phyloP scores from a whole-genome alignment of 1,140 invertebrate genomes.

The Tenebrio molitor region DNA sequence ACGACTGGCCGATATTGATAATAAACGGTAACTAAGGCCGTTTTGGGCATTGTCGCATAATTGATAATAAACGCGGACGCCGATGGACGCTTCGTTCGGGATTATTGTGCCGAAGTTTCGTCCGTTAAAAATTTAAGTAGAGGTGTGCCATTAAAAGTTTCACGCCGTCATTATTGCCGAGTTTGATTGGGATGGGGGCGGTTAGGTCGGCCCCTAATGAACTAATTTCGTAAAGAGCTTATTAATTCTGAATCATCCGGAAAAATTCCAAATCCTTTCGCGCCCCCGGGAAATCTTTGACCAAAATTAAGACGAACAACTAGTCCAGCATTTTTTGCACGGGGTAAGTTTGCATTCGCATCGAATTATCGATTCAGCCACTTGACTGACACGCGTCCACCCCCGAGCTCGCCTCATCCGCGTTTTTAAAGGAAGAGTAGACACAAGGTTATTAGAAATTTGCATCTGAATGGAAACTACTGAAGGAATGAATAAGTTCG shows the following conservation, averaged over 20 bases:
- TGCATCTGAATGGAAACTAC: conserved; percentile 31
- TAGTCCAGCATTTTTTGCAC: background rate
- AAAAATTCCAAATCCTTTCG: conserved; percentile 28
- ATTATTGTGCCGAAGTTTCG: conserved; percentile 32
- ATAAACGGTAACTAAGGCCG: conserved; percentile 52
- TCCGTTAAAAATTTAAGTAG: conserved; percentile 28
- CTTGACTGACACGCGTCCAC: conserved; percentile 7
- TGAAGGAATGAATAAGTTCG: conserved; percentile 29
- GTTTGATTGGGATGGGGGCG: conserved; percentile 21
- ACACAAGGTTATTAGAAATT: conserved; percentile 22
- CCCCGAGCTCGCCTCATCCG: background rate
- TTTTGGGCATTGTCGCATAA: conserved; percentile 33
- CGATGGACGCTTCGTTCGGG: conserved; percentile 8
- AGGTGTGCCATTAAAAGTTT: conserved; percentile 26
- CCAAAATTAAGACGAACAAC: conserved; percentile 18
- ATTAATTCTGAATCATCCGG: conserved; percentile 31
- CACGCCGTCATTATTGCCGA: conserved; percentile 8
- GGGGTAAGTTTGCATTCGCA: background rate
- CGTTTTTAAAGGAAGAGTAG: background rate
- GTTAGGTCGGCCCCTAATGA: conserved; percentile 10
- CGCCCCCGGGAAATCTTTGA: conserved; percentile 30
- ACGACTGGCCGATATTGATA: conserved; percentile 59
- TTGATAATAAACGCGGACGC: conserved; percentile 20
- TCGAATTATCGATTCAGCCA: background rate
- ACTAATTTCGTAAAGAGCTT: conserved; percentile 33